These are phyloP conservation scores for Antitype chi DNA, from an alignment of 2,888 invertebrate species.

Conservation along the genomic window DNA sequence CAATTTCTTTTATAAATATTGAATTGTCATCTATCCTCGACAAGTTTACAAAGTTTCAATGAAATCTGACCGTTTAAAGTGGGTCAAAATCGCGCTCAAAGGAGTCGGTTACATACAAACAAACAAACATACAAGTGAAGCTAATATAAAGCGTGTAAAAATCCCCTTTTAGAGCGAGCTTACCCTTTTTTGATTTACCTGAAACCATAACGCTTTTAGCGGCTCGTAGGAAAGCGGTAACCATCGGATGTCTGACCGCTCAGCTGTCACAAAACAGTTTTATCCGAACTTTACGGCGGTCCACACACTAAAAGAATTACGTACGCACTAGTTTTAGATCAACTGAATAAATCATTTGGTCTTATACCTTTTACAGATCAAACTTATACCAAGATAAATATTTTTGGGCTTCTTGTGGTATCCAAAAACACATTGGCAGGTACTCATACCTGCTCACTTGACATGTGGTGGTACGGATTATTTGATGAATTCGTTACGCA, in stretches of 20 bases:
- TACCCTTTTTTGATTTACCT: constrained; percentile 20
- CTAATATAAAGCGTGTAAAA: too few species aligned
- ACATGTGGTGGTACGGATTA: not conserved
- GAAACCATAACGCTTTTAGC: constrained; percentile 12
- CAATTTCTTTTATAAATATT: too few species aligned
- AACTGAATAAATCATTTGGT: not conserved
- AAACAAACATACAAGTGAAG: too few species aligned
- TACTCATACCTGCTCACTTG: too few species aligned
- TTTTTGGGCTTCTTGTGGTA: not conserved
- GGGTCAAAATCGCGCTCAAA: too few species aligned
- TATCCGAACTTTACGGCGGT: not conserved
- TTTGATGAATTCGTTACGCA: not conserved
- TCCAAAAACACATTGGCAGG: too few species aligned
- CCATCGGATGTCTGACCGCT: not conserved
- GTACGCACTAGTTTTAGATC: constrained; percentile 3
- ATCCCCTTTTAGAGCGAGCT: not conserved
- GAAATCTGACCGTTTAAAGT: too few species aligned
- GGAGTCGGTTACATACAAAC: too few species aligned
- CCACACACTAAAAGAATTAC: not conserved
- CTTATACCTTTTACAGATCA: not conserved
- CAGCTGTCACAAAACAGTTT: not conserved
- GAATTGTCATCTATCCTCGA: too few species aligned
- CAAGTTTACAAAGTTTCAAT: too few species aligned
- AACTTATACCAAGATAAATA: too few species aligned
- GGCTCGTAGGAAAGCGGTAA: not conserved